phyloP scores from a whole-genome alignment of 2,113 vertebrate genomes.

The Sciurus niger region DNA sequence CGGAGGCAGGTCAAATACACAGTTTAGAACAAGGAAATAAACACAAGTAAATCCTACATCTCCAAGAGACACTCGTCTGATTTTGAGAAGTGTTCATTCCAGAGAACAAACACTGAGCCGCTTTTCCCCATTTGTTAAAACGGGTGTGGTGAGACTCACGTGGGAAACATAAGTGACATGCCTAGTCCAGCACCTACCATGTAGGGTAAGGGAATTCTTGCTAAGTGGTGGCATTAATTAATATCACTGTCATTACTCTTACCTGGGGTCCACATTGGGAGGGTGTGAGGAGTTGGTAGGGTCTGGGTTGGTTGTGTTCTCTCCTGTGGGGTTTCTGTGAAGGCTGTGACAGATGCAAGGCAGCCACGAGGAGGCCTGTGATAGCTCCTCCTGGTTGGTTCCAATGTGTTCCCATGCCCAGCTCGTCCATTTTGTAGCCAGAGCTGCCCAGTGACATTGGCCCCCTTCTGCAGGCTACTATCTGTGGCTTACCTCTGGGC shows the following conservation, averaged over 20 bases:
- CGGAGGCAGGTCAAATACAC: background rate
- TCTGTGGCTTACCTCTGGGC: background rate
- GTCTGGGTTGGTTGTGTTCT: background rate
- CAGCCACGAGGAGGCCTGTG: background rate
- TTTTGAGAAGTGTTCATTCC: background rate
- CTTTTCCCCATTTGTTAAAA: background rate
- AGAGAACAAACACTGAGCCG: background rate
- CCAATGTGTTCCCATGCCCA: background rate
- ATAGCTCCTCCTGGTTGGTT: background rate
- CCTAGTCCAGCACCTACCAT: background rate
- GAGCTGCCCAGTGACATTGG: background rate
- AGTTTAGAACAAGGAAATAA: constrained; percentile 2
- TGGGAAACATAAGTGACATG: background rate
- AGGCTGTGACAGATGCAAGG: background rate
- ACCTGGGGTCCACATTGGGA: background rate
- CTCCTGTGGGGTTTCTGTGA: background rate
- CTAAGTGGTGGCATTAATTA: background rate
- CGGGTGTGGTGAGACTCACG: background rate
- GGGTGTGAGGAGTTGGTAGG: background rate
- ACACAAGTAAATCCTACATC: background rate
- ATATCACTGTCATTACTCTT: background rate
- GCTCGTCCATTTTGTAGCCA: background rate
- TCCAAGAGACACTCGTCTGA: background rate
- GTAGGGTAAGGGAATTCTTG: background rate
- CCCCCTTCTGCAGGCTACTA: background rate